Percentiles rank a stretch among this genome's conserved stretches.
phyloP scores from a whole-genome alignment of 2,888 invertebrate genomes.

The Mythimna pallens region DNA sequence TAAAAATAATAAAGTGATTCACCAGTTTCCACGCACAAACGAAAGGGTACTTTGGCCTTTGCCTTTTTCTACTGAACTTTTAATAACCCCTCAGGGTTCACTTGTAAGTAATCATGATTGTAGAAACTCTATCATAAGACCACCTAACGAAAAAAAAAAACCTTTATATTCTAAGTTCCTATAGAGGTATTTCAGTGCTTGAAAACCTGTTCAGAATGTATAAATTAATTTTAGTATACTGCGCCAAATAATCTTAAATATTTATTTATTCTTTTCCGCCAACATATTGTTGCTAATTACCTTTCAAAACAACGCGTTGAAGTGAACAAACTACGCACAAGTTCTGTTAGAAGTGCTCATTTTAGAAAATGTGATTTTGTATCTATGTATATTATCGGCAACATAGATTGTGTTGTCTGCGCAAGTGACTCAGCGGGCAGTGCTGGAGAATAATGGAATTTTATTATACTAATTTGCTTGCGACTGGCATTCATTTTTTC shows the following conservation, averaged over 20 bases:
- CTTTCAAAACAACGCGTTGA: constrained; percentile 19
- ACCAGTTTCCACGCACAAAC: constrained; percentile 54
- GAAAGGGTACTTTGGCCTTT: constrained; percentile 53
- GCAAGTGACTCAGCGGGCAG: constrained; percentile 55
- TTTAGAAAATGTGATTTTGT: constrained; percentile 35
- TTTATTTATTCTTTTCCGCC: constrained; percentile 45
- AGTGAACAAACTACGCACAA: constrained; percentile 31
- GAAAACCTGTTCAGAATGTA: constrained; percentile 50
- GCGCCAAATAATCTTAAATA: constrained; percentile 55
- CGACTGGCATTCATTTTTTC: constrained; percentile 54
- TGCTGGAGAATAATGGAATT: constrained; percentile 29
- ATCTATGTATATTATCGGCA: constrained; percentile 6
- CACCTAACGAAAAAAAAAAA: not conserved
- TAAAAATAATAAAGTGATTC: constrained; percentile 62
- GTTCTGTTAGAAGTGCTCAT: constrained; percentile 23
- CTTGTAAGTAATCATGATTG: constrained; percentile 8
- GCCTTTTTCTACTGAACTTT: constrained; percentile 33
- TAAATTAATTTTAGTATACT: constrained; percentile 51
- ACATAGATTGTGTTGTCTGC: constrained; percentile 33
- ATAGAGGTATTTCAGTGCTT: constrained; percentile 32
- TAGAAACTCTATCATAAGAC: constrained; percentile 4
- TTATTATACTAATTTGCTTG: constrained; percentile 56
- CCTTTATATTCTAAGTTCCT: constrained; percentile 28
- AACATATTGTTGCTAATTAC: constrained; percentile 54
- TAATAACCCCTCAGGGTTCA: constrained; percentile 26